Evolutionary conservation across 1,140 invertebrate genomes (phyloP).

Genomic region (Battus philenor): DNA sequence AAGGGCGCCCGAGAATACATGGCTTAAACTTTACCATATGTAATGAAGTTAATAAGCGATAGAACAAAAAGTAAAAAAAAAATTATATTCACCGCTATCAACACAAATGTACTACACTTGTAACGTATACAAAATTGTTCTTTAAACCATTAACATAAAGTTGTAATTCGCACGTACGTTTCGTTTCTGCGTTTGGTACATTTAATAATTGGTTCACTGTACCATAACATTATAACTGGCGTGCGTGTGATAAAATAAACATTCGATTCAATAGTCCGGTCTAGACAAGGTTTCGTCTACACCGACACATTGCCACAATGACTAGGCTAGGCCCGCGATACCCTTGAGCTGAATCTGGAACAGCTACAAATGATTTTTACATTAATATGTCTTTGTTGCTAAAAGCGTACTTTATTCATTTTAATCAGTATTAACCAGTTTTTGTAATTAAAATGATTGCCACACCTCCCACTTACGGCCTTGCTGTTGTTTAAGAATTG

Average conservation of each 20-base stretch:
- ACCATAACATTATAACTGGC: conserved; percentile 6
- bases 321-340: conserved; percentile 1
- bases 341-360: conserved; percentile 6
- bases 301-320: neutral
- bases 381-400: too few species aligned
- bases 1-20: too few species aligned
- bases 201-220: conserved; percentile 12
- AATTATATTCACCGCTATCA: neutral
- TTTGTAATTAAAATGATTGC: too few species aligned
- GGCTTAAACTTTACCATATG: too few species aligned
- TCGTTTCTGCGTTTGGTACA: conserved; percentile 5
- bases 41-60: too few species aligned
- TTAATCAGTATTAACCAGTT: too few species aligned
- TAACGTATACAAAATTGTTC: neutral
- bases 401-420: too few species aligned
- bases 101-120: neutral
- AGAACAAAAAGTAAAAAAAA: too few species aligned
- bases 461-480: too few species aligned
- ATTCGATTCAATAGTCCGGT: conserved; percentile 13
- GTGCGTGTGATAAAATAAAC: conserved; percentile 16
- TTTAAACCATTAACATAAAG: neutral
- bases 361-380: too few species aligned
- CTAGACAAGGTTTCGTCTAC: conserved; percentile 7
- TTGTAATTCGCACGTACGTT: conserved; percentile 1
- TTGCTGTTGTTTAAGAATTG: too few species aligned